Percentiles rank a stretch among this genome's conserved stretches.
Evolutionary conservation across 2,113 vertebrate species (phyloP).

Genomic region (Notechis scutatus): DNA sequence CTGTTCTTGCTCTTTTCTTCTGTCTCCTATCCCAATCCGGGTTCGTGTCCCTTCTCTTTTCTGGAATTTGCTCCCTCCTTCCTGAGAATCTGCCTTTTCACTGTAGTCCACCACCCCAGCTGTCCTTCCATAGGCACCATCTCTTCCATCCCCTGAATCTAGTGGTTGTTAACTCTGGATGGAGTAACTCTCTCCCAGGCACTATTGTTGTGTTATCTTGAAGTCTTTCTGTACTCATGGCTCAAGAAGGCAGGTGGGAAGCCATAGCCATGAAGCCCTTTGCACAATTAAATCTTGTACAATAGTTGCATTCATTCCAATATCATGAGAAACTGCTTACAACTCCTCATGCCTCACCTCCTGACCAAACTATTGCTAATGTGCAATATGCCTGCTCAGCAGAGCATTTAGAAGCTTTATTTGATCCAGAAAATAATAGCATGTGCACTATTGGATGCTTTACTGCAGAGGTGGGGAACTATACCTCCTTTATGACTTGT

Average conservation of each 20-base stretch:
- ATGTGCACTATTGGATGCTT: background rate
- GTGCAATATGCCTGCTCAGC: background rate
- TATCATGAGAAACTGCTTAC: background rate
- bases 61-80: no score
- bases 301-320: background rate
- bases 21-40: no score
- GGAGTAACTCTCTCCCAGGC: background rate
- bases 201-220: background rate
- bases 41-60: no score
- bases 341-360: background rate
- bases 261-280: background rate
- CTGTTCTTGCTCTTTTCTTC: no score
- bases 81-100: no score
- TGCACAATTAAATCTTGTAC: background rate
- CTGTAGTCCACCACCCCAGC: no score
- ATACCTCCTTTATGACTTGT: no score
- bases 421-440: background rate
- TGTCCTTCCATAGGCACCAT: no score
- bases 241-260: background rate
- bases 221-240: background rate
- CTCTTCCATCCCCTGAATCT: background rate
- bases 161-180: background rate
- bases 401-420: background rate
- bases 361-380: background rate
- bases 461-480: no score